These are phyloP conservation scores for Cerceris ruficornis DNA, from an alignment of 2,888 invertebrate genomes.

Conservation along the genomic window DNA sequence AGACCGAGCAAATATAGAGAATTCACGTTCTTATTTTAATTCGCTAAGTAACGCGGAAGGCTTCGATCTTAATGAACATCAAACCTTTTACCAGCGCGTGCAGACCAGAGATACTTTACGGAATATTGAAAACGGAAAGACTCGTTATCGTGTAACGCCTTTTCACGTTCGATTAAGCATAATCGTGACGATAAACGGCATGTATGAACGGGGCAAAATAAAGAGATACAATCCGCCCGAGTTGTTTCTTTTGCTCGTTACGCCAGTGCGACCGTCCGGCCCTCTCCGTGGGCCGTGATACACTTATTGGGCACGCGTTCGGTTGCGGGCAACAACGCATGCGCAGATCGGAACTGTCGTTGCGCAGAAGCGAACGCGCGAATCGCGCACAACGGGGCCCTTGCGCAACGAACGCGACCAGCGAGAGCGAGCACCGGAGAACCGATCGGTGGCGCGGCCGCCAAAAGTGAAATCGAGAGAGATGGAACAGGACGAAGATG, in stretches of 20 bases:
- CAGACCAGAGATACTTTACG: neutral
- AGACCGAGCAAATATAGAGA: no score
- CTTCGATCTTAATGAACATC: no score
- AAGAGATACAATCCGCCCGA: slow-evolving; percentile 3
- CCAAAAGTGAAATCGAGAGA: slow-evolving; percentile 75
- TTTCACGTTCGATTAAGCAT: neutral
- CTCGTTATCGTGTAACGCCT: neutral
- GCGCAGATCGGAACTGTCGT: neutral
- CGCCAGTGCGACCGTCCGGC: slow-evolving; percentile 25
- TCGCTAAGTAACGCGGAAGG: no score
- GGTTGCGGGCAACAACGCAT: slow-evolving; percentile 14
- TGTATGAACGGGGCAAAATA: neutral
- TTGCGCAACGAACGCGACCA: slow-evolving; percentile 54
- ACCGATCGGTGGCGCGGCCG: slow-evolving; percentile 63
- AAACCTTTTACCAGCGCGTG: no score
- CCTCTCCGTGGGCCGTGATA: slow-evolving; percentile 16
- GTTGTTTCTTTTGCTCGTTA: slow-evolving; percentile 17
- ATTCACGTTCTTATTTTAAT: no score
- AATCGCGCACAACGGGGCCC: slow-evolving; percentile 19
- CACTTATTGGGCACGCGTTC: slow-evolving; percentile 47
- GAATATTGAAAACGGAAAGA: neutral
- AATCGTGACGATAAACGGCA: slow-evolving; percentile 31
- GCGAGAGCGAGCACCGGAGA: slow-evolving; percentile 31
- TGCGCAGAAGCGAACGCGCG: slow-evolving; percentile 22
- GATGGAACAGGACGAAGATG: slow-evolving; percentile 63